Evolutionary conservation across 1,140 invertebrate genomes (phyloP).

Genomic region (Drosophila nasuta): DNA sequence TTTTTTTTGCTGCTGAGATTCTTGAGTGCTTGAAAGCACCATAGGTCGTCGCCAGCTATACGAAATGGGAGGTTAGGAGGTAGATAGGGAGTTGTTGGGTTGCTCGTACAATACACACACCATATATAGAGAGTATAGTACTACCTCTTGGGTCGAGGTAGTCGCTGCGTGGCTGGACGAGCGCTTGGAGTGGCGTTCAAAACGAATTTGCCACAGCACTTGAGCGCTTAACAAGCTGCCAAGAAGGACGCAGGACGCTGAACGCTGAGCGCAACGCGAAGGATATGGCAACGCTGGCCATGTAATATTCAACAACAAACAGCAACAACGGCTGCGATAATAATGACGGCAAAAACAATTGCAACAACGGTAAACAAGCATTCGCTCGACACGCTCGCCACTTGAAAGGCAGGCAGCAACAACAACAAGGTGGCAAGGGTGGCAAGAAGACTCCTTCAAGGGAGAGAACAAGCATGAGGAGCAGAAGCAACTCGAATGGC

Average conservation of each 20-base stretch:
- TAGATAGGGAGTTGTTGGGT: background rate
- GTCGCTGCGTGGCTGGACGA: conserved; percentile 42
- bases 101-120: no score
- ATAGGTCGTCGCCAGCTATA: conserved; percentile 33
- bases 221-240: conserved; percentile 76
- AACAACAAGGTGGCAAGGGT: background rate
- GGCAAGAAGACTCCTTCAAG: no score
- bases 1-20: conserved; percentile 9
- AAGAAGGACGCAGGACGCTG: conserved; percentile 34
- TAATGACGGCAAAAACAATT: conserved; percentile 80
- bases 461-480: background rate
- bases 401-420: conserved; percentile 45
- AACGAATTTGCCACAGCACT: conserved; percentile 83
- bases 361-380: conserved; percentile 79
- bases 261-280: conserved; percentile 25
- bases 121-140: no score
- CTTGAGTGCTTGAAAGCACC: conserved; percentile 37
- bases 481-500: no score
- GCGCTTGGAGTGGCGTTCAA: conserved; percentile 72
- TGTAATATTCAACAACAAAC: conserved; percentile 48
- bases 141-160: background rate
- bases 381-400: conserved; percentile 75
- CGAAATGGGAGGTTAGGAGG: background rate
- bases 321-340: conserved; percentile 63
- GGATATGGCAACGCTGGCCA: conserved; percentile 41